phyloP scores from a whole-genome alignment of 2,888 invertebrate genomes.

The Xanthia togata region DNA sequence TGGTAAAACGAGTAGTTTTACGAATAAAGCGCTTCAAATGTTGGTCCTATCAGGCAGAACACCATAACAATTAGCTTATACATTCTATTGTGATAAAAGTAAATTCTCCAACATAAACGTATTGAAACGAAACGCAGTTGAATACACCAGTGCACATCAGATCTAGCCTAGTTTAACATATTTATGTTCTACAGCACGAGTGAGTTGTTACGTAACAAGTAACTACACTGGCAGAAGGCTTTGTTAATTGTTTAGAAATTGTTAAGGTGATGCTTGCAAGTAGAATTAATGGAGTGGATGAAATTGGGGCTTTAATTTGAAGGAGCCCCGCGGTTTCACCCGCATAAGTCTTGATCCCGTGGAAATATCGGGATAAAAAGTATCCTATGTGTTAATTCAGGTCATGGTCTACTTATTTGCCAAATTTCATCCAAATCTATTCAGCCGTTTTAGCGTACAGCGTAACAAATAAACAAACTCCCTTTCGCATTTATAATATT shows the following conservation, averaged over 20 bases:
- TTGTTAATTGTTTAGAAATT: slow-evolving; percentile 38
- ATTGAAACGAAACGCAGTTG: slow-evolving; percentile 15
- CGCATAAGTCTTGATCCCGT: too few species aligned
- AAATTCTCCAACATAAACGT: slow-evolving; percentile 10
- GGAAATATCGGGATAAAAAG: too few species aligned
- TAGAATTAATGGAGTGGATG: neutral
- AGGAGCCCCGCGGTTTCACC: too few species aligned
- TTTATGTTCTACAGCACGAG: slow-evolving; percentile 13
- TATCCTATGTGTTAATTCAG: too few species aligned
- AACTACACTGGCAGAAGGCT: slow-evolving; percentile 6
- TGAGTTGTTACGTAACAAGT: slow-evolving; percentile 30
- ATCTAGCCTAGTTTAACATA: slow-evolving; percentile 54
- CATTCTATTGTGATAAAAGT: neutral
- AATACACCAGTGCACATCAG: slow-evolving; percentile 34
- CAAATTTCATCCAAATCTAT: too few species aligned
- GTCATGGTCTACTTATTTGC: too few species aligned
- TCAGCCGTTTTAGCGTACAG: too few species aligned
- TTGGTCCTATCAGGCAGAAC: neutral
- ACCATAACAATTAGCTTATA: neutral
- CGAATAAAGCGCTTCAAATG: neutral
- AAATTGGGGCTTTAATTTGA: neutral
- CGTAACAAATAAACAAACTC: too few species aligned
- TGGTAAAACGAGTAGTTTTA: neutral
- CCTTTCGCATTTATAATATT: too few species aligned
- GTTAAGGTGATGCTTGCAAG: slow-evolving; percentile 10